A percentile compares a stretch with the other conserved stretches of the same genome.
These are phyloP conservation scores for Diadumene lineata DNA, from an alignment of 92 coral and sea anemone genomes.

Conservation along the genomic window DNA sequence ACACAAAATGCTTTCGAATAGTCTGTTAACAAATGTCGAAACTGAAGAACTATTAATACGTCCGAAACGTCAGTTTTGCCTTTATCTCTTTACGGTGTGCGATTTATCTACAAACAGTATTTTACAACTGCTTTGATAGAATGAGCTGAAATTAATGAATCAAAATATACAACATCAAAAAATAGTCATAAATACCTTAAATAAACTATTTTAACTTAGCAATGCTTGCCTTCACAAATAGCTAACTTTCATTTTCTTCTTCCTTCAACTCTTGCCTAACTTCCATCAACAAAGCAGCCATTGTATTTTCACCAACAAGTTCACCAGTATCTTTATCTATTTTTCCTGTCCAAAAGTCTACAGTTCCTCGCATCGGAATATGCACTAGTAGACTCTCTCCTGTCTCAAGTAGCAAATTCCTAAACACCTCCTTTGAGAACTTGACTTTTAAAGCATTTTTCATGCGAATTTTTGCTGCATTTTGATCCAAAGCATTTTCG, in stretches of 20 bases:
- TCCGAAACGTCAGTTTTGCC: too few relatives aligned
- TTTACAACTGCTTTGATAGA: too few relatives aligned
- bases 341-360: constrained; percentile 87
- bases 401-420: constrained; percentile 62
- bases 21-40: too few relatives aligned
- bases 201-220: too few relatives aligned
- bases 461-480: constrained; percentile 67
- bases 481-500: constrained; percentile 68
- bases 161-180: too few relatives aligned
- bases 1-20: too few relatives aligned
- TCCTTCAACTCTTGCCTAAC: constrained; percentile 61
- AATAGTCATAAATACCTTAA: too few relatives aligned
- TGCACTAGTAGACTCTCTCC: constrained; percentile 56
- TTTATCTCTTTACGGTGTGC: too few relatives aligned
- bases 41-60: too few relatives aligned
- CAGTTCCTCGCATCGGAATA: constrained; percentile 74
- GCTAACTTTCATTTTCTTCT: background rate
- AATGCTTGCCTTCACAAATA: too few relatives aligned
- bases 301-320: constrained; percentile 78
- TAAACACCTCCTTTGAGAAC: constrained; percentile 69
- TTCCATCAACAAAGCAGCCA: constrained; percentile 83
- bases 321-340: constrained; percentile 72
- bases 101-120: too few relatives aligned
- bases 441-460: constrained; percentile 68
- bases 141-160: too few relatives aligned